Percentiles rank a stretch among this genome's conserved stretches.
These are phyloP conservation scores for Heteronetta atricapilla DNA, from an alignment of 2,113 vertebrate genomes.

Conservation along the genomic window DNA sequence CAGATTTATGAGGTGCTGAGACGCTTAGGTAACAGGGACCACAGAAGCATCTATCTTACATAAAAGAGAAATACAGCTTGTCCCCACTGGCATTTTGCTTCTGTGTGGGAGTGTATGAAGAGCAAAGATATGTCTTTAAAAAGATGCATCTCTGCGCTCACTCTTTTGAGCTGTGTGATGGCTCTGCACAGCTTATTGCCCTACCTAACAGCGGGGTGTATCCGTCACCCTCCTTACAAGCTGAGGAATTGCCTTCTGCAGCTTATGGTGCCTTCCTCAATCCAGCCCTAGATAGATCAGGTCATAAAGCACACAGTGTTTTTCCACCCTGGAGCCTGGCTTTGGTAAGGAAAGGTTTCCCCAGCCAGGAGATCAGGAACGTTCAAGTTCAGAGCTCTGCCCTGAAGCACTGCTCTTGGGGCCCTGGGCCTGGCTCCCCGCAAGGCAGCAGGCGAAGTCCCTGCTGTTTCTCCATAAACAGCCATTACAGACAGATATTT, in stretches of 20 bases:
- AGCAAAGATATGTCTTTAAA: neutral
- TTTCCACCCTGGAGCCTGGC: neutral
- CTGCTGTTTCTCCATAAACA: neutral
- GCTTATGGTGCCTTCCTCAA: neutral
- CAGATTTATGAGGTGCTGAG: conserved; percentile 39
- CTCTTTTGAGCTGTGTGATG: neutral
- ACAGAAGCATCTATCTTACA: conserved; percentile 31
- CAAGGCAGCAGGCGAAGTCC: neutral
- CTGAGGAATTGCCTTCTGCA: neutral
- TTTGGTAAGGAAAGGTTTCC: neutral
- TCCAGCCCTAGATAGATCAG: accelerated
- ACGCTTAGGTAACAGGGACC: neutral
- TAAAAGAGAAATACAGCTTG: conserved; percentile 39
- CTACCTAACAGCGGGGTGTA: accelerated
- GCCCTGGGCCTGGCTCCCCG: accelerated
- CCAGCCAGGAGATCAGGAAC: accelerated
- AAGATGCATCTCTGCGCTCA: neutral
- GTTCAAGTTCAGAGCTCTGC: neutral
- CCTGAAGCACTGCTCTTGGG: neutral
- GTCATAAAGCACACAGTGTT: neutral
- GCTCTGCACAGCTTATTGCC: neutral
- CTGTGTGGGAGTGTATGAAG: conserved; percentile 6
- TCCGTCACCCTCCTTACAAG: neutral
- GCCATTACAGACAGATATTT: neutral
- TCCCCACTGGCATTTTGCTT: conserved; percentile 43